A percentile compares a stretch with the other conserved stretches of the same genome.
Evolutionary conservation across 2,113 vertebrate species (phyloP).

Genomic region (Haliaeetus leucogaster): DNA sequence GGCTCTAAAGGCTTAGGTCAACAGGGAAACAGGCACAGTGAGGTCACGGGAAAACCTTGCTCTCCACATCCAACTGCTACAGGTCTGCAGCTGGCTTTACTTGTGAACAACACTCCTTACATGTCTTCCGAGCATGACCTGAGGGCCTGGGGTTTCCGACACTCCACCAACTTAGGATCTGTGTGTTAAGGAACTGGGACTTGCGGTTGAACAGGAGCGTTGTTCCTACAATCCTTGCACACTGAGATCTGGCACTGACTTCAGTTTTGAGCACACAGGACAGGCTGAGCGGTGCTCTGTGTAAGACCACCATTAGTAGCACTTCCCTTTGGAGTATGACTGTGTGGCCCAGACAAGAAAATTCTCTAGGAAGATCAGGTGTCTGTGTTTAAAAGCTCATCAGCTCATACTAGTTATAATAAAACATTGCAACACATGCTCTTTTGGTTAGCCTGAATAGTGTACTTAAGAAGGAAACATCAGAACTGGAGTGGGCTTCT

Average conservation of each 20-base stretch:
- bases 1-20: background rate
- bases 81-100: background rate
- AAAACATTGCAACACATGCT: background rate
- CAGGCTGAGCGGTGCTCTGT: background rate
- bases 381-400: background rate
- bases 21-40: background rate
- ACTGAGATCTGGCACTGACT: background rate
- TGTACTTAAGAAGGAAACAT: background rate
- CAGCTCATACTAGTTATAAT: background rate
- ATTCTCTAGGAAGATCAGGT: background rate
- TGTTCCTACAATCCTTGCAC: background rate
- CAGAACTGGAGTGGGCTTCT: background rate
- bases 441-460: background rate
- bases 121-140: fast-evolving
- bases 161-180: background rate
- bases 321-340: background rate
- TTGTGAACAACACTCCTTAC: background rate
- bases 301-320: background rate
- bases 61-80: background rate
- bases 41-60: background rate
- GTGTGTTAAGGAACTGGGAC: background rate
- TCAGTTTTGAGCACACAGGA: background rate
- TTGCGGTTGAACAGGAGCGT: background rate
- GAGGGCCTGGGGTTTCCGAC: background rate
- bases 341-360: background rate